Conservation (phyloP, 2,888 invertebrate genomes). For the Scaeva pyrastri region DNA sequence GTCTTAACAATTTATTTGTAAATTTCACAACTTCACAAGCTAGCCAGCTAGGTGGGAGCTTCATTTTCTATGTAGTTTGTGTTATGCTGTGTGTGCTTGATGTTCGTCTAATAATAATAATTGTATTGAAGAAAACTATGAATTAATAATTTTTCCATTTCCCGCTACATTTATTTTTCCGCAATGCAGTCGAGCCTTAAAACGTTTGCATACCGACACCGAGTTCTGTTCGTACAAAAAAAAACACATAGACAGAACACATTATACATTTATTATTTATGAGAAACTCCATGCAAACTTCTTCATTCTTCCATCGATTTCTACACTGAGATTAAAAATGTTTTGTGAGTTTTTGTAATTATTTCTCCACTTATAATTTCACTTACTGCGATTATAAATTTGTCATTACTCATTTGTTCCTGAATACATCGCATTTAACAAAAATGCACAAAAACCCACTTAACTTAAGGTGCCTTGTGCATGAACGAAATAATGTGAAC, state of each 20-base stretch:
- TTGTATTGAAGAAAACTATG: conserved; percentile 44
- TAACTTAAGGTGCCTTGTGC: too few species aligned
- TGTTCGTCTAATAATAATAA: neutral
- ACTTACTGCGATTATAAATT: too few species aligned
- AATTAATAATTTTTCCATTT: conserved; percentile 63
- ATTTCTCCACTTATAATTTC: too few species aligned
- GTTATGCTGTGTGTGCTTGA: neutral
- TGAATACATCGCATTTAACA: too few species aligned
- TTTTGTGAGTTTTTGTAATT: too few species aligned
- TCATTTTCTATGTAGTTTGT: neutral
- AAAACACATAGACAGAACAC: neutral
- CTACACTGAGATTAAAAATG: neutral
- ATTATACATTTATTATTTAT: neutral
- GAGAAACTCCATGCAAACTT: neutral
- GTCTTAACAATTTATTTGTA: conserved; percentile 26
- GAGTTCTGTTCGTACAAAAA: neutral
- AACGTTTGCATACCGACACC: conserved; percentile 52
- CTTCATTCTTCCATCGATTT: neutral
- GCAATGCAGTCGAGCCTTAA: conserved; percentile 17
- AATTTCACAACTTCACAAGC: conserved; percentile 17
- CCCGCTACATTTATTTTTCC: conserved; percentile 49
- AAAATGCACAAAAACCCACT: too few species aligned
- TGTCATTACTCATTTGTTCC: too few species aligned
- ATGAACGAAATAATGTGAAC: too few species aligned
- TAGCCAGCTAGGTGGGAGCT: neutral